These are phyloP conservation scores for Oryctes rhinoceros DNA, from an alignment of 1,140 invertebrate genomes.

Conservation along the genomic window DNA sequence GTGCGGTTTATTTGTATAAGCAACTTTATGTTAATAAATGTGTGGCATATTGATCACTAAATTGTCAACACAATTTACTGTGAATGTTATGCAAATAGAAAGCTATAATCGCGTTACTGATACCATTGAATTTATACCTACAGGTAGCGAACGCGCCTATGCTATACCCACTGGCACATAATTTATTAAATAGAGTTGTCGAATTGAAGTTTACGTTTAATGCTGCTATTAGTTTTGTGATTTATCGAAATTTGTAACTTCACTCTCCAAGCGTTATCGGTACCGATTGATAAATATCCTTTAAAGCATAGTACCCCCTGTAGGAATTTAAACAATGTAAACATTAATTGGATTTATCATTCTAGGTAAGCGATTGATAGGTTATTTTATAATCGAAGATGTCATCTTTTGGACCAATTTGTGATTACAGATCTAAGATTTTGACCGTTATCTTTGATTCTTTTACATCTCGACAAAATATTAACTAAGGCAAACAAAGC, in stretches of 20 bases:
- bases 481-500: too few species aligned
- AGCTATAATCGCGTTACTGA: constrained; percentile 13
- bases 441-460: too few species aligned
- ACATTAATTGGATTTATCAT: too few species aligned
- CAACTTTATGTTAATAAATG: constrained; percentile 11
- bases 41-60: constrained; percentile 12
- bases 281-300: too few species aligned
- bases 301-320: too few species aligned
- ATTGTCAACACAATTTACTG: constrained; percentile 19
- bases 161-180: neutral
- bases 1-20: constrained; percentile 22
- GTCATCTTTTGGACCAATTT: too few species aligned
- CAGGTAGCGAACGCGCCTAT: neutral
- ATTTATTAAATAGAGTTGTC: neutral
- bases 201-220: constrained; percentile 20
- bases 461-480: too few species aligned
- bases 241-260: constrained; percentile 6
- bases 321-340: too few species aligned
- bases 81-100: constrained; percentile 16
- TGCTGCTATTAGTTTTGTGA: neutral
- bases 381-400: too few species aligned
- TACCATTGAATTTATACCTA: constrained; percentile 20
- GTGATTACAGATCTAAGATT: too few species aligned
- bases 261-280: too few species aligned
- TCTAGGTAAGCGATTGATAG: too few species aligned